Conservation (phyloP, 1,140 invertebrate genomes). For the Nephila pilipes region DNA sequence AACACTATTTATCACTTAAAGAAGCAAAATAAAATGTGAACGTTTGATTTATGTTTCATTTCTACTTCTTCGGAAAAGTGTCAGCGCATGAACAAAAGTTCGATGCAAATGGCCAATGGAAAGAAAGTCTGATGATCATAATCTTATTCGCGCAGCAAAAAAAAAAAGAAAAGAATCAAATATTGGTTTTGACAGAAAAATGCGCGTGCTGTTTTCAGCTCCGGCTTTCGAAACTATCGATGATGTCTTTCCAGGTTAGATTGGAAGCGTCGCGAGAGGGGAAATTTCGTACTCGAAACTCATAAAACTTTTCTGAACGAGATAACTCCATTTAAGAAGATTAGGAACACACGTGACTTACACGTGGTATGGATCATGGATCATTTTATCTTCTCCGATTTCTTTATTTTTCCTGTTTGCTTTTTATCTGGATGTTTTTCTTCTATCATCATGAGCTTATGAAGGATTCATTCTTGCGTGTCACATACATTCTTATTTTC, state of each 20-base stretch:
- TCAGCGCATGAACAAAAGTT: no score
- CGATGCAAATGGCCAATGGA: no score
- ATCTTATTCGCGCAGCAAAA: background rate
- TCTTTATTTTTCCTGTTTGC: background rate
- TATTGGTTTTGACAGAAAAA: background rate
- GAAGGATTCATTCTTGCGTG: background rate
- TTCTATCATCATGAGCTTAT: background rate
- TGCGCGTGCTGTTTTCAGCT: background rate
- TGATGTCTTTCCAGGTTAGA: background rate
- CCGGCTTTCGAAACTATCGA: background rate
- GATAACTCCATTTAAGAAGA: conserved; percentile 66
- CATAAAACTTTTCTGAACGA: conserved; percentile 68
- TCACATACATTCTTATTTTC: background rate
- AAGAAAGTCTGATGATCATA: background rate
- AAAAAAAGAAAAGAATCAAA: background rate
- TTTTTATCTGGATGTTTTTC: no score
- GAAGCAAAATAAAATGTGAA: no score
- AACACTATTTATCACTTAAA: no score
- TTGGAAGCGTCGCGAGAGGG: background rate
- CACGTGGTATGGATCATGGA: background rate
- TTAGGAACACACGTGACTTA: conserved; percentile 63
- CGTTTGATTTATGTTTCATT: no score
- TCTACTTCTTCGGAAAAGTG: no score
- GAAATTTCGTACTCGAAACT: conserved; percentile 20
- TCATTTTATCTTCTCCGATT: background rate